Base-by-base conservation (phyloP, 2,888 invertebrate species). In the Phytoseiulus persimilis region DNA sequence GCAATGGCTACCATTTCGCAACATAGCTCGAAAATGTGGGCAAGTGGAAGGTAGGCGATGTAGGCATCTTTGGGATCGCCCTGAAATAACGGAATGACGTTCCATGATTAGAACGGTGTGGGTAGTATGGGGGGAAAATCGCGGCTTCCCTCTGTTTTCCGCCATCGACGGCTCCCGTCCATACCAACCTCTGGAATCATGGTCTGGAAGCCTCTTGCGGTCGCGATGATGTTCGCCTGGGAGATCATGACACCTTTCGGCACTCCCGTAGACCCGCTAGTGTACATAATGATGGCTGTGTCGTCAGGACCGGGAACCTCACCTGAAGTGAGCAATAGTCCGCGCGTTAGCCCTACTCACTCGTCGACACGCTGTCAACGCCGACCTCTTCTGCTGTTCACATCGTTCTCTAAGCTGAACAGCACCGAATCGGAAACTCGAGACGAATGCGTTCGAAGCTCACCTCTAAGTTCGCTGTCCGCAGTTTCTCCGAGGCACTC, bases 261-360 rank as follows among this genome's bases (percentile, higher is more conserved):
- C 90, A 96, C 95, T 90, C 98, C 98, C 3, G 99, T 99, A 0
- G 98, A 98, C 9, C 99, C 99, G 91, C 97, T 98, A 0, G 99
- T 99, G 94, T 99, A 99, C 99, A 99, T 99, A 83, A 99, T 96
- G 92, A 99, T 97, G 89, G 99, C 99, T 5, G 95, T 95, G 93
- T 99, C 98, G 28, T 95, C 93, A 9, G 95, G 93, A 9, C 93
- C 93, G 0, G 97, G 96, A 9, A 95, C 94, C 28, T 91, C 90
- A 28, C 91, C 83, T 87, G n/a, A 23, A 28, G 5, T 23, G 28
- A 65, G 23, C 11, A 18, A 28, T 65, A 11, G 65, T 14, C 28
- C 65, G 18, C 11, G n/a, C n/a, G n/a, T n/a, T n/a, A n/a, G n/a
- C n/a, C n/a, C n/a, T n/a, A n/a, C n/a, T n/a, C n/a, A n/a, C n/a